Percentiles rank a stretch among this genome's conserved stretches.
phyloP scores from a whole-genome alignment of 2,888 invertebrate genomes.

The Scotopteryx bipunctaria region DNA sequence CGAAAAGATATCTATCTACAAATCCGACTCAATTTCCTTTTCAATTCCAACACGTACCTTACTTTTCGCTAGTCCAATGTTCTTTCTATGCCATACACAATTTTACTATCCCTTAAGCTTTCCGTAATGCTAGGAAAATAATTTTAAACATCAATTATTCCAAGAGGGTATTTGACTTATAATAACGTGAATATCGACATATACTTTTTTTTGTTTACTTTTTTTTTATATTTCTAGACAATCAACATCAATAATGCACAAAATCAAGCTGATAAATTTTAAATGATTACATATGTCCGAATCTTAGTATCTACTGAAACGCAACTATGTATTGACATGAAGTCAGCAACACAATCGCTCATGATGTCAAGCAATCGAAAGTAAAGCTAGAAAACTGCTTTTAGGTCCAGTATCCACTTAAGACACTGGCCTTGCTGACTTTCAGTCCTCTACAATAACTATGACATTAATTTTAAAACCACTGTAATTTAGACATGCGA shows the following conservation, averaged over 20 bases:
- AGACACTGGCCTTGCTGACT: conserved; percentile 8
- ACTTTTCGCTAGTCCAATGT: conserved; percentile 2
- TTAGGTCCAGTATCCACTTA: background rate
- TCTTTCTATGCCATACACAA: conserved; percentile 8
- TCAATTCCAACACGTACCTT: conserved; percentile 1
- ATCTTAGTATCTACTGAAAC: conserved; percentile 23
- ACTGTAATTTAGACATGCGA: conserved; percentile 17
- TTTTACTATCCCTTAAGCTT: conserved; percentile 7
- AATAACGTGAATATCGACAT: background rate
- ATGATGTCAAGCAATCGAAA: background rate
- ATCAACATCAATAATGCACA: conserved; percentile 29
- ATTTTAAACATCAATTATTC: conserved; percentile 22
- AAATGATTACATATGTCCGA: background rate
- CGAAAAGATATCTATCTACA: conserved; percentile 12
- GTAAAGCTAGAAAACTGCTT: background rate
- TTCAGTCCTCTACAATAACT: conserved; percentile 6
- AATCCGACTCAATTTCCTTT: conserved; percentile 6
- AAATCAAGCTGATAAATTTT: conserved; percentile 19
- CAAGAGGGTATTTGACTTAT: conserved; percentile 28
- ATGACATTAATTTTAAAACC: conserved; percentile 10
- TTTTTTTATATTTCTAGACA: conserved; percentile 7
- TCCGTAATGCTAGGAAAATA: conserved; percentile 13
- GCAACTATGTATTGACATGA: conserved; percentile 3
- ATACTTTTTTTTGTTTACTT: conserved; percentile 13
- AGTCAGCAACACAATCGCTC: conserved; percentile 18